Percentiles rank a stretch among this genome's conserved stretches.
Evolutionary conservation across 2,888 invertebrate species (phyloP).

Genomic region (Lasioglossum pauxillum): DNA sequence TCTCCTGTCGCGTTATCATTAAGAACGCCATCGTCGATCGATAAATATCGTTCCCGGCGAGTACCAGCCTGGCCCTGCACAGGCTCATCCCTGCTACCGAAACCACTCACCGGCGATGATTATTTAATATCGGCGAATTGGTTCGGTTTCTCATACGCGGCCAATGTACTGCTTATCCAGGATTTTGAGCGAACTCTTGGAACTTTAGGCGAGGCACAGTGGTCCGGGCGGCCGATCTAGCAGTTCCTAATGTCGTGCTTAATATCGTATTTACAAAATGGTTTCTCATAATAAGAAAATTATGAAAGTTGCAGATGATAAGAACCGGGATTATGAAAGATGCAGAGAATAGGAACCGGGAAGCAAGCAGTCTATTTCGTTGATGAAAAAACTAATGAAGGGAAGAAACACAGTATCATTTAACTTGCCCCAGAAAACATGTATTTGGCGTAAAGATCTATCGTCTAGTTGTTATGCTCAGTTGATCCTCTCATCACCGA

Average conservation of each 20-base stretch:
- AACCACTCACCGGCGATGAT: slow-evolving; percentile 5
- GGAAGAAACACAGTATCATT: background rate
- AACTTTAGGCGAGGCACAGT: background rate
- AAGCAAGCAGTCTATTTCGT: no score
- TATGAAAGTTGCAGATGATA: no score
- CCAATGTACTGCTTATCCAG: background rate
- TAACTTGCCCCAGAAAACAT: background rate
- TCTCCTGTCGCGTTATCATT: slow-evolving; percentile 47
- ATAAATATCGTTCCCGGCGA: background rate
- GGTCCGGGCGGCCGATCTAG: no score
- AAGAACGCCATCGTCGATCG: slow-evolving; percentile 30
- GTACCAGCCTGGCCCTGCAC: background rate
- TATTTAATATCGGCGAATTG: slow-evolving; percentile 3
- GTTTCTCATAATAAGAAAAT: no score
- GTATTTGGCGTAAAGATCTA: background rate
- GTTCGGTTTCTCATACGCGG: background rate
- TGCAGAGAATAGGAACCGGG: no score
- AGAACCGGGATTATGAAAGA: no score
- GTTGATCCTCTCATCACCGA: background rate
- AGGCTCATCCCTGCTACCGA: background rate
- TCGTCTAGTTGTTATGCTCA: background rate
- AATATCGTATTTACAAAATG: no score
- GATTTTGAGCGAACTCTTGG: background rate
- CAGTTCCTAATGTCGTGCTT: no score
- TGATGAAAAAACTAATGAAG: background rate